Evolutionary conservation across 2,888 invertebrate genomes (phyloP).

Genomic region (Theodoxus fluviatilis): DNA sequence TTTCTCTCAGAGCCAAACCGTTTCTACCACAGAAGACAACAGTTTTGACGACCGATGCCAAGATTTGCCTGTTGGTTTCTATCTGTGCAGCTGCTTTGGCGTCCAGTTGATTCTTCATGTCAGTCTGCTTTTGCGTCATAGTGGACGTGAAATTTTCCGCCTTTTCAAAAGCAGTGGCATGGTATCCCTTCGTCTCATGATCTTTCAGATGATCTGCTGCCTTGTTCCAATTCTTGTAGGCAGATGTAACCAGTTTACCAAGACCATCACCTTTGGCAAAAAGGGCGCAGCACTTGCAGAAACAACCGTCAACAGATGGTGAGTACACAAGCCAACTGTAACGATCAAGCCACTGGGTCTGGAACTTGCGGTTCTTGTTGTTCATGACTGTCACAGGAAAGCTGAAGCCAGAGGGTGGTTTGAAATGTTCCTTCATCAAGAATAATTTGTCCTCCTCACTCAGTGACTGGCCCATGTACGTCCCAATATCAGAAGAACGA

Average conservation of each 20-base stretch:
- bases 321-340: too few species aligned
- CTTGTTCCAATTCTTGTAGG: conserved; percentile 9
- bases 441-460: too few species aligned
- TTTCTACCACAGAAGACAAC: conserved; percentile 35
- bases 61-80: conserved; percentile 29
- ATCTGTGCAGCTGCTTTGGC: background rate
- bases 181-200: background rate
- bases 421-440: too few species aligned
- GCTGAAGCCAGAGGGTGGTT: too few species aligned
- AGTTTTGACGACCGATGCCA: conserved; percentile 31
- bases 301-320: too few species aligned
- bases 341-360: too few species aligned
- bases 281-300: too few species aligned
- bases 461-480: too few species aligned
- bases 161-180: background rate
- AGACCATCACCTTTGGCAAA: too few species aligned
- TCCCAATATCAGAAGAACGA: too few species aligned
- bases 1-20: conserved; percentile 32
- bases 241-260: background rate
- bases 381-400: too few species aligned
- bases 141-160: background rate
- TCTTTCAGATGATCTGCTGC: background rate
- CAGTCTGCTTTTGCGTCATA: background rate
- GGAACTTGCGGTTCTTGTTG: too few species aligned
- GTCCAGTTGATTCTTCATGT: background rate